Evolutionary conservation across 2,113 vertebrate species (phyloP).

Genomic region (Illadopsis cleaveri): DNA sequence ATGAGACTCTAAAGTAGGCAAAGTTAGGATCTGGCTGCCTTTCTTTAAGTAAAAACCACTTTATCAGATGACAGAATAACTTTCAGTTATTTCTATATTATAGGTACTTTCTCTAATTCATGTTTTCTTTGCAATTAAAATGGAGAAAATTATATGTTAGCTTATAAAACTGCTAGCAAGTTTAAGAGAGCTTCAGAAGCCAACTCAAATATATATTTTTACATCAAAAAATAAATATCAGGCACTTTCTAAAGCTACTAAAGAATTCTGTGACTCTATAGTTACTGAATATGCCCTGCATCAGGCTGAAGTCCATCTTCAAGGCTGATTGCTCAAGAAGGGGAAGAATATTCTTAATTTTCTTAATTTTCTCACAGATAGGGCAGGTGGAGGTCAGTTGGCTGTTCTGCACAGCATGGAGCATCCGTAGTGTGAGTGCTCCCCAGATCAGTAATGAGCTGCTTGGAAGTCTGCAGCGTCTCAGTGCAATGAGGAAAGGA

Average conservation of each 20-base stretch:
- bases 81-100: not conserved
- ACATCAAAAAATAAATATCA: not conserved
- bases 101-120: not conserved
- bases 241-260: not conserved
- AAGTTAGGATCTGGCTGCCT: not conserved
- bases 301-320: not conserved
- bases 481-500: not conserved
- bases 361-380: not conserved
- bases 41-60: not conserved
- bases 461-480: not conserved
- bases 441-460: not conserved
- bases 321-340: not conserved
- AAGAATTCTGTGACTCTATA: not conserved
- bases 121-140: not conserved
- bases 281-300: not conserved
- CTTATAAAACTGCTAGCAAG: not conserved
- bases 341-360: not conserved
- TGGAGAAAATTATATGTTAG: not conserved
- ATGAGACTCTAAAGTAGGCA: not conserved
- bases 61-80: not conserved
- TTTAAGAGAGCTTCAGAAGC: not conserved
- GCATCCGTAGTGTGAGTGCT: rapidly evolving
- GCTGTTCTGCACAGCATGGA: not conserved
- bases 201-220: not conserved
- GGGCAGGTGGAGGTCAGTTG: not conserved